Base-by-base conservation (phyloP, 2,888 invertebrate genomes). In the Abrostola triplasia region DNA sequence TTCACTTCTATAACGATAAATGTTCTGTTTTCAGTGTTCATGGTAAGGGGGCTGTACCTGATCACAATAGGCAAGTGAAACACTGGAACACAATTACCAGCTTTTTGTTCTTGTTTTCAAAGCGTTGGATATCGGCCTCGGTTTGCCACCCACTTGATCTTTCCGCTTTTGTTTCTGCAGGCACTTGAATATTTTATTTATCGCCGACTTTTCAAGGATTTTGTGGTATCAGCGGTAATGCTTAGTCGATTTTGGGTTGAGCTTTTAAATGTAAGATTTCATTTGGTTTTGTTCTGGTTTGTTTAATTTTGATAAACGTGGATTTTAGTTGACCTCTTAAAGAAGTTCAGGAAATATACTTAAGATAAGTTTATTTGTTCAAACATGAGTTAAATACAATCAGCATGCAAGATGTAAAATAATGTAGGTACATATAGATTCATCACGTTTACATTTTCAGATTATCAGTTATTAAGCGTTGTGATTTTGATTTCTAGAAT, bases 1-100 rank as follows among this genome's bases (percentile, higher is more conserved):
- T n/a, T n/a, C n/a, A n/a, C n/a, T n/a, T n/a, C n/a, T n/a, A n/a
- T n/a, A n/a, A n/a, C n/a, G n/a, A n/a, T n/a, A n/a, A n/a, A n/a
- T n/a, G n/a, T n/a, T n/a, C n/a, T n/a, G n/a, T n/a, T n/a, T n/a
- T n/a, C n/a, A n/a, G n/a, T n/a, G n/a, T n/a, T n/a, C n/a, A n/a
- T n/a, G n/a, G n/a, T n/a, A n/a, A n/a, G n/a, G n/a, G n/a, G n/a
- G n/a, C n/a, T n/a, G n/a, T 55, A 11, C 24, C 24, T 37, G 49
- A 5, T 40, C n/a, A 53, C 52, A 63, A 56, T 53, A 13, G 24
- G 5, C 40, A 6, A 40, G 10, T 11, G 13, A 5, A 9, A 47
- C n/a, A 24, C 10, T 24, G 47, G 42, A 59, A 59, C 48, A 55
- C 72, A 64, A 64, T 67, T 41, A 73, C 12, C 36, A 48, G 50